Conservation (phyloP, 2,797 vertebrate genomes). For the Molothrus ater region DNA sequence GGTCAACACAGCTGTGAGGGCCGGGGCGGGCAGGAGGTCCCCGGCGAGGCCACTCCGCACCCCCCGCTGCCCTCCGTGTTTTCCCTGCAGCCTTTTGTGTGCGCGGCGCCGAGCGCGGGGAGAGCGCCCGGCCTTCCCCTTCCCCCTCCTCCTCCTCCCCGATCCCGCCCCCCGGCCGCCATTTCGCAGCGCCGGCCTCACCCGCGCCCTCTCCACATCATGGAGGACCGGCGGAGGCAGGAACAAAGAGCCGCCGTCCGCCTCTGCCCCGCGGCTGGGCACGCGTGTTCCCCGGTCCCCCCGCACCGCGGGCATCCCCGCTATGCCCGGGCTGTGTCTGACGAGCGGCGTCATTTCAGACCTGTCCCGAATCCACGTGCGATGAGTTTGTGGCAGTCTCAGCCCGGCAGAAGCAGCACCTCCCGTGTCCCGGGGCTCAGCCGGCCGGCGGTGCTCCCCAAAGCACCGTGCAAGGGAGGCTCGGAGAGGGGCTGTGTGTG, state of each 20-base stretch:
- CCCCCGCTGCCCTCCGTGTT: background rate
- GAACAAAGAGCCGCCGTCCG: constrained; percentile 10
- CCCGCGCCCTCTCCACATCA: constrained; percentile 34
- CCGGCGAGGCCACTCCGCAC: background rate
- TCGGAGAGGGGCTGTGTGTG: background rate
- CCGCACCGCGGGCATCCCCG: too few relatives aligned
- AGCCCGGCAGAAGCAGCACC: background rate
- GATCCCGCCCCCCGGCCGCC: constrained; percentile 33
- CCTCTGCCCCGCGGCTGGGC: background rate
- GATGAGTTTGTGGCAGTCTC: background rate
- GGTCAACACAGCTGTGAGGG: background rate
- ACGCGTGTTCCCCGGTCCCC: background rate
- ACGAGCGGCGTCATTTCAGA: fast-evolving
- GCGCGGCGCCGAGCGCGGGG: background rate
- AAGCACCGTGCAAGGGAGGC: fast-evolving
- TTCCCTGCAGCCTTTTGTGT: constrained; percentile 28
- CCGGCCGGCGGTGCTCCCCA: background rate
- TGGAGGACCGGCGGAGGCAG: constrained; percentile 31
- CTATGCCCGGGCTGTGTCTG: fast-evolving
- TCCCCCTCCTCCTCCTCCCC: background rate
- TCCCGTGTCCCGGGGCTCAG: fast-evolving
- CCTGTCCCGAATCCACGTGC: fast-evolving
- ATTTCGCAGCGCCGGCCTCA: constrained; percentile 30
- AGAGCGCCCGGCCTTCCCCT: background rate
- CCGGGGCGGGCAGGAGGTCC: background rate